Evolutionary conservation across 2,888 invertebrate species (phyloP).

Genomic region (Branchipolynoe longqiensis): DNA sequence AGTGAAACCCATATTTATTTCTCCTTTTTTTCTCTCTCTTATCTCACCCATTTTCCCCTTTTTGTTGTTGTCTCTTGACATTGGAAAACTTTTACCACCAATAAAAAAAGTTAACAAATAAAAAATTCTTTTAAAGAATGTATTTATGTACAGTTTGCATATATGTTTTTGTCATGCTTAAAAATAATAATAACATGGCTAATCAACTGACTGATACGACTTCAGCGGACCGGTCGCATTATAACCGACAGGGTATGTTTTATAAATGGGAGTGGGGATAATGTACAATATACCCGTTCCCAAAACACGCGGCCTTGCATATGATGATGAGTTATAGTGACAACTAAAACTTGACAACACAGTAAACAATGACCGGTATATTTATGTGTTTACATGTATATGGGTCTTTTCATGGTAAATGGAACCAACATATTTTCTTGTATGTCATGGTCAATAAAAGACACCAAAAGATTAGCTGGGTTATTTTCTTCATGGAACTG

Average conservation of each 20-base stretch:
- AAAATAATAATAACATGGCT: constrained; percentile 34
- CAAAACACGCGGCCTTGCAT: constrained; percentile 1
- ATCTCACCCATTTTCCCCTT: constrained; percentile 6
- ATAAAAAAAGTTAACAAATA: too few species aligned
- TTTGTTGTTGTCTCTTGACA: not conserved
- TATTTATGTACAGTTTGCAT: constrained; percentile 49
- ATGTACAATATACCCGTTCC: too few species aligned
- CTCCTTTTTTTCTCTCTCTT: not conserved
- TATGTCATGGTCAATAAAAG: too few species aligned
- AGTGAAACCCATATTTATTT: constrained; percentile 4
- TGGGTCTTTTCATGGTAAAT: too few species aligned
- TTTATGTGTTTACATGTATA: too few species aligned
- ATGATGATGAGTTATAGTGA: not conserved
- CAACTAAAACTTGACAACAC: not conserved
- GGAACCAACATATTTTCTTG: too few species aligned
- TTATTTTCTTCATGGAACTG: too few species aligned
- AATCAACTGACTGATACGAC: constrained; percentile 1
- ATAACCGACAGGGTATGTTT: not conserved
- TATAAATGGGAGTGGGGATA: not conserved
- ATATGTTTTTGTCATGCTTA: constrained; percentile 40
- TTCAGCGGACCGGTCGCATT: not conserved
- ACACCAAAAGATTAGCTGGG: too few species aligned
- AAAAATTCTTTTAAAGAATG: constrained; percentile 19
- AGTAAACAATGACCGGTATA: too few species aligned
- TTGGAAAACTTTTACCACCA: constrained; percentile 43